Evolutionary conservation across 2,888 invertebrate genomes (phyloP).

Genomic region (Calameuta pallipes): DNA sequence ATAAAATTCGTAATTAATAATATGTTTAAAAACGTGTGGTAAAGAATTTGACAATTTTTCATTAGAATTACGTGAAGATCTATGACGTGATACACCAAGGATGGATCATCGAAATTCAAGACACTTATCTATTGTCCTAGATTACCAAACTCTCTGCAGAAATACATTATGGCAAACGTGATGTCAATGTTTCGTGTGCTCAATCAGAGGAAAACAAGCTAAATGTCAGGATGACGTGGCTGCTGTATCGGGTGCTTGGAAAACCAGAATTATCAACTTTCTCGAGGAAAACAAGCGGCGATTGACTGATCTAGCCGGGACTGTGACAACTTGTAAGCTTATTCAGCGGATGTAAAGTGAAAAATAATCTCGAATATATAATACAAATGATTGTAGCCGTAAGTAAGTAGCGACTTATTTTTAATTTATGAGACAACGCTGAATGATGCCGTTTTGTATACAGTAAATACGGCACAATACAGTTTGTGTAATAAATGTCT

Average conservation of each 20-base stretch:
- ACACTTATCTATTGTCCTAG: background rate
- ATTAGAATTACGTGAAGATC: too few relatives aligned
- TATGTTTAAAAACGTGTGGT: background rate
- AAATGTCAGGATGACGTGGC: background rate
- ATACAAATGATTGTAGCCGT: too few relatives aligned
- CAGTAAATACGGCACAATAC: background rate
- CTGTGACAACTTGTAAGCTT: background rate
- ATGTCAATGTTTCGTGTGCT: background rate
- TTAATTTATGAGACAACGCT: background rate
- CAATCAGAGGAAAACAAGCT: background rate
- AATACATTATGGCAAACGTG: background rate
- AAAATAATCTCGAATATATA: too few relatives aligned
- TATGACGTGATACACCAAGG: background rate
- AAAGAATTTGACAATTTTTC: too few relatives aligned
- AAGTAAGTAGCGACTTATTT: too few relatives aligned
- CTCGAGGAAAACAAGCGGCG: background rate
- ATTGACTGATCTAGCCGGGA: background rate
- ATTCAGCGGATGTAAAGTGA: background rate
- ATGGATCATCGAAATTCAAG: background rate
- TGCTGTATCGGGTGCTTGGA: background rate
- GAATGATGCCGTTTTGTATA: background rate
- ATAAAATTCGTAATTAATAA: background rate
- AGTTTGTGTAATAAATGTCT: background rate
- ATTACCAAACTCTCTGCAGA: background rate
- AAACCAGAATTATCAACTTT: background rate